phyloP scores from a whole-genome alignment of 2,113 vertebrate species.

The Lycaon pictus region DNA sequence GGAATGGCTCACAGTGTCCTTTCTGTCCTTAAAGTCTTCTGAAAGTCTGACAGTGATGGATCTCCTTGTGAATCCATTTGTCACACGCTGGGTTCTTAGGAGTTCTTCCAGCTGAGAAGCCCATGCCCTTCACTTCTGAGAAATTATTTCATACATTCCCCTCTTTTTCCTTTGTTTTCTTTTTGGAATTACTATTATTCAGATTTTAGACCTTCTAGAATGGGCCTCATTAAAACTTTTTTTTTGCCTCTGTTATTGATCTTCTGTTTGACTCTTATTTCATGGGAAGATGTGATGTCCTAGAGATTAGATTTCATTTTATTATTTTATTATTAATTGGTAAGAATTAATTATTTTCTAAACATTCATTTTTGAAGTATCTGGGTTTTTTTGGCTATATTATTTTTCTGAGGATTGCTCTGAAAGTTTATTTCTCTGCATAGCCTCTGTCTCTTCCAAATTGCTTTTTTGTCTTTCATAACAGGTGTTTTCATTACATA shows the following conservation, averaged over 20 bases:
- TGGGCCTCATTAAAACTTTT: neutral
- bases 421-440: neutral
- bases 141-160: neutral
- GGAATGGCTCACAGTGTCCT: neutral
- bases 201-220: neutral
- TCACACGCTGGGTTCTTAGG: fast-evolving
- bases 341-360: neutral
- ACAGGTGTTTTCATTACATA: neutral
- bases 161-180: neutral
- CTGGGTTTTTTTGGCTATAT: neutral
- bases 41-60: neutral
- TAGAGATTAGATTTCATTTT: neutral
- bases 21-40: neutral
- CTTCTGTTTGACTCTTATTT: neutral
- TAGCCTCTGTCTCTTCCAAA: neutral
- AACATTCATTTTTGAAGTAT: neutral
- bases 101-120: neutral
- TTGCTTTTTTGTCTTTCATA: neutral
- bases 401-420: neutral
- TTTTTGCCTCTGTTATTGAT: neutral
- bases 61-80: neutral
- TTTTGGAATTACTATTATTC: neutral
- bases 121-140: neutral
- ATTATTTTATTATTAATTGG: neutral
- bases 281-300: neutral